A percentile compares a stretch with the other conserved stretches of the same genome.
These are phyloP conservation scores for Leucoraja ocellata DNA, from an alignment of 2,797 vertebrate species.

Conservation along the genomic window DNA sequence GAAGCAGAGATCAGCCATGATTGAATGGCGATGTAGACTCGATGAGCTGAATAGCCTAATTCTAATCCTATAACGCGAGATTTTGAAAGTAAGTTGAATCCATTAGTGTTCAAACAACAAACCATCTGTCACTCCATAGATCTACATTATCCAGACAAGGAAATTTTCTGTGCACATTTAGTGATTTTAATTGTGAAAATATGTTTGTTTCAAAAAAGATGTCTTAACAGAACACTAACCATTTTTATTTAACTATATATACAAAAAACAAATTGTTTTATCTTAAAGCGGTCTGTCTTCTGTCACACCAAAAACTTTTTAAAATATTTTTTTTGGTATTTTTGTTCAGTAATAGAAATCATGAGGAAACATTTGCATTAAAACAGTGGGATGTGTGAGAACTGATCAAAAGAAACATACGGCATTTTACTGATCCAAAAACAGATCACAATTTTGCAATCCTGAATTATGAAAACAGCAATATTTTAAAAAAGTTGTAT, in stretches of 20 bases:
- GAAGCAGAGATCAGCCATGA: too few relatives aligned
- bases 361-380: constrained; percentile 17
- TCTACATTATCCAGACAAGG: background rate
- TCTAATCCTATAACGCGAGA: background rate
- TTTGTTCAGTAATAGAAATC: constrained; percentile 5
- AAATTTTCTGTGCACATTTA: constrained; percentile 1
- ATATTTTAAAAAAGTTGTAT: background rate
- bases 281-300: background rate
- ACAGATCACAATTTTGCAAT: background rate
- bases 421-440: background rate
- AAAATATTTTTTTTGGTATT: constrained; percentile 7
- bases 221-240: constrained; percentile 11
- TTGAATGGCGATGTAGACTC: too few relatives aligned
- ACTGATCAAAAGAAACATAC: constrained; percentile 1
- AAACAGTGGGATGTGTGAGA: background rate
- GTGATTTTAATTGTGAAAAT: constrained; percentile 29
- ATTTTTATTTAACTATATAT: constrained; percentile 28
- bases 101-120: background rate
- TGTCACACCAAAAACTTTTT: constrained; percentile 4
- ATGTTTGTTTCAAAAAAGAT: constrained; percentile 9
- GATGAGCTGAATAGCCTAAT: too few relatives aligned
- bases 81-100: background rate
- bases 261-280: background rate
- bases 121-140: background rate
- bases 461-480: background rate